A percentile compares a stretch with the other conserved stretches of the same genome.
Evolutionary conservation across 2,797 vertebrate species (phyloP).

Genomic region (Rhyacichthys aspro): DNA sequence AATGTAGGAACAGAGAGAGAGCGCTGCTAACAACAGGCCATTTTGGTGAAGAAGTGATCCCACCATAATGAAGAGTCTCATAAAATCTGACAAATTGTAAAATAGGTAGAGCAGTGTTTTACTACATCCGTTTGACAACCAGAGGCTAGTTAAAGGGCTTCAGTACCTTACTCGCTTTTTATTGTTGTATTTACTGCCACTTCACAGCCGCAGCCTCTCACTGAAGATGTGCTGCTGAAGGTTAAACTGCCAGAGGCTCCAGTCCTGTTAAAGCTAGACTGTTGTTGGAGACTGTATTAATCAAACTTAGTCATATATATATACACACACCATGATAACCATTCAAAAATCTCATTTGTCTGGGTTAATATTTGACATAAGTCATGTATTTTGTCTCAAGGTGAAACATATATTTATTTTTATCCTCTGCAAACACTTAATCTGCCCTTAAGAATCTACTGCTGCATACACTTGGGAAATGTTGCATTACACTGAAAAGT

Average conservation of each 20-base stretch:
- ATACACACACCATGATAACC: too few relatives aligned
- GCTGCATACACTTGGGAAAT: too few relatives aligned
- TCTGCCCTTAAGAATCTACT: too few relatives aligned
- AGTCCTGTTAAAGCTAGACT: constrained; percentile 20
- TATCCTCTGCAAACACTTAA: too few relatives aligned
- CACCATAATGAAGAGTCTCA: constrained; percentile 29
- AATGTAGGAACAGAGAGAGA: not conserved
- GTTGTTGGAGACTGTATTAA: constrained; percentile 35
- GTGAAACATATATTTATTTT: too few relatives aligned
- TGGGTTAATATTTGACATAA: too few relatives aligned
- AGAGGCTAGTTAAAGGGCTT: constrained; percentile 22
- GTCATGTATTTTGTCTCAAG: too few relatives aligned
- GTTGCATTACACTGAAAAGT: too few relatives aligned
- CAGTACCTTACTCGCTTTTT: constrained; percentile 30
- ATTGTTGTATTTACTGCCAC: constrained; percentile 21
- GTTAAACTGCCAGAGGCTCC: constrained; percentile 24
- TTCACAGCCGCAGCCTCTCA: constrained; percentile 31
- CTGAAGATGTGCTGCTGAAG: constrained; percentile 36
- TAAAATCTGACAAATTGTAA: constrained; percentile 35
- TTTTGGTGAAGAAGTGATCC: constrained; percentile 25
- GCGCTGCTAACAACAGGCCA: not conserved
- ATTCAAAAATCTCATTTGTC: too few relatives aligned
- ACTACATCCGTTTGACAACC: constrained; percentile 35
- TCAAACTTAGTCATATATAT: constrained; percentile 28
- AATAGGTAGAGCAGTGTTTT: constrained; percentile 34